phyloP scores from a whole-genome alignment of 1,140 invertebrate genomes.

The Pissodes strobi region DNA sequence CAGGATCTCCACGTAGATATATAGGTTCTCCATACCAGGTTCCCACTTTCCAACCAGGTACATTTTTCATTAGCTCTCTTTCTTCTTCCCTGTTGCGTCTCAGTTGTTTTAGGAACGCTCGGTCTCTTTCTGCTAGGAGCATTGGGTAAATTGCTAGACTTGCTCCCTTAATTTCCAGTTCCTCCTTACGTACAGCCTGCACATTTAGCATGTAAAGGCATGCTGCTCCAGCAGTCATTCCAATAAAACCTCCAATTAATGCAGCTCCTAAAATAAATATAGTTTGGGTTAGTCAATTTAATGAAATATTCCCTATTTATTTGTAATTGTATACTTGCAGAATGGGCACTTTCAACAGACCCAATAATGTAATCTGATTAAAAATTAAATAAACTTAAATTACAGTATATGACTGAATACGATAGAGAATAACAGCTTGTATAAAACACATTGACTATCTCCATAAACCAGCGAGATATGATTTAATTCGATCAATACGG shows the following conservation, averaged over 20 bases:
- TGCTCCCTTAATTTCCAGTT: constrained; percentile 76
- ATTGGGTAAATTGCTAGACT: constrained; percentile 75
- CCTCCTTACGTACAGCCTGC: constrained; percentile 59
- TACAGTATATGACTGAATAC: no score
- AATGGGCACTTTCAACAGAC: no score
- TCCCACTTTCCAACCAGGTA: constrained; percentile 86
- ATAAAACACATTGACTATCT: no score
- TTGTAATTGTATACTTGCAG: no score
- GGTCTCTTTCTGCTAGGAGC: constrained; percentile 78
- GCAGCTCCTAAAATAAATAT: constrained; percentile 59
- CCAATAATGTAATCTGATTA: no score
- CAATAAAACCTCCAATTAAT: constrained; percentile 65
- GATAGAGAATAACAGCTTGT: no score
- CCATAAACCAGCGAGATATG: no score
- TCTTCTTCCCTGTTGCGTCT: constrained; percentile 82
- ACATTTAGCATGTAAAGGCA: constrained; percentile 65
- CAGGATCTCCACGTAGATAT: constrained; percentile 60
- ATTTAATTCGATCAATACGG: no score
- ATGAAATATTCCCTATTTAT: not conserved
- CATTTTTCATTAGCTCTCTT: constrained; percentile 82
- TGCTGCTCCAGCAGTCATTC: constrained; percentile 61
- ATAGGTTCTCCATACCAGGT: constrained; percentile 83
- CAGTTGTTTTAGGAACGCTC: constrained; percentile 80
- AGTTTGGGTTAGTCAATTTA: not conserved
- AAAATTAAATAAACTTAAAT: no score